phyloP scores from a whole-genome alignment of 2,797 vertebrate genomes.

The Falco columbarius region DNA sequence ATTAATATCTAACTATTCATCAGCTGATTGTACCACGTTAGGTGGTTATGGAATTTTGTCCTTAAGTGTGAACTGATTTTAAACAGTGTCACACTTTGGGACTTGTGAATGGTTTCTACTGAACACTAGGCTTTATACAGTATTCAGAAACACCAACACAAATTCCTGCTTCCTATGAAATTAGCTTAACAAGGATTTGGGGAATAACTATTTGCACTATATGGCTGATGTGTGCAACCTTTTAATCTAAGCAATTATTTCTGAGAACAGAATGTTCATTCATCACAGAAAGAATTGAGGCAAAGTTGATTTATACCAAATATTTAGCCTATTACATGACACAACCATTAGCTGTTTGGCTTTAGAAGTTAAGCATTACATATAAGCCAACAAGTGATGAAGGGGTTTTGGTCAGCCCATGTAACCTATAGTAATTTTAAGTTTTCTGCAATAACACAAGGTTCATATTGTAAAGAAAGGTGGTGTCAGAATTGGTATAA shows the following conservation, averaged over 20 bases:
- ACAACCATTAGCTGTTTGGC: constrained; percentile 1
- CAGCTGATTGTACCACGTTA: neutral
- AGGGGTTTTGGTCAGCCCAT: neutral
- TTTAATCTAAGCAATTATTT: constrained; percentile 68
- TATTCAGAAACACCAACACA: constrained; percentile 50
- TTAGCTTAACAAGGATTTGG: constrained; percentile 54
- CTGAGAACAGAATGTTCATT: constrained; percentile 73
- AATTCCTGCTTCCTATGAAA: constrained; percentile 54
- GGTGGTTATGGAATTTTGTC: neutral
- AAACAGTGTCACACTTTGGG: neutral
- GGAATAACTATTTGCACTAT: constrained; percentile 23
- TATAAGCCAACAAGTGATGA: neutral
- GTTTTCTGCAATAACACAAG: neutral
- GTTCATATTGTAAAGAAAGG: neutral
- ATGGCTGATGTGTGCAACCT: constrained; percentile 4
- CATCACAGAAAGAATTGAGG: constrained; percentile 28
- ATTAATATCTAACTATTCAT: neutral
- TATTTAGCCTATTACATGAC: neutral
- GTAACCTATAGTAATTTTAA: neutral
- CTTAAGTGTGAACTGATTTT: constrained; percentile 20
- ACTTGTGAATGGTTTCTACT: neutral
- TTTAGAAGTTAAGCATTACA: constrained; percentile 9
- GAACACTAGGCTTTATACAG: neutral
- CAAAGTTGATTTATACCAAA: constrained; percentile 35
- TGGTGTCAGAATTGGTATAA: neutral